Evolutionary conservation across 2,888 invertebrate genomes (phyloP), one percentile per base, ranked within the genome.

Genomic region (Drosophila cracens): DNA sequence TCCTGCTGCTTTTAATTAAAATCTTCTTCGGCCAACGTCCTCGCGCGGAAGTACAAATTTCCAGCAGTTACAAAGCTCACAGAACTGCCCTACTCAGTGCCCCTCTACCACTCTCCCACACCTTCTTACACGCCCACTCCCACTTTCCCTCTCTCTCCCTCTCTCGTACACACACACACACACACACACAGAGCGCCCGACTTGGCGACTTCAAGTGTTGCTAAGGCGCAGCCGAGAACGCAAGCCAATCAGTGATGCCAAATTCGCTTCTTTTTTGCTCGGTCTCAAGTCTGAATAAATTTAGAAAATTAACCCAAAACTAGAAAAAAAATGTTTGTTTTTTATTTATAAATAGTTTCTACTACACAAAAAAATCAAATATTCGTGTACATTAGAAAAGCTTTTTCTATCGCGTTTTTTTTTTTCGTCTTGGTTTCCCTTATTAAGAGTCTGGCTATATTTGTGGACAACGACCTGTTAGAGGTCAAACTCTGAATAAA

Each of bases 1-100:
- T 87, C 90, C 90, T 79, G 86, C 86, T 88, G 86, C 86, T 88
- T 87, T 88, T 88, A 87, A 87, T 87, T 87, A 90, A 87, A 87
- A 88, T 88, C 85, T 89, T 89, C 72, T 69, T 69, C 61, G 72
- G 60, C 31, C 67, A 62, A 65, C 71, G 74, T 53, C 61, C 65
- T 52, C 72, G 66, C 72, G 67, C 87, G 90, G 90, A 89, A 82
- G 85, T 87, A 82, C 83, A 84, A 87, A 89, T 89, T 89, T 83
- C 76, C 86, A 71, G 78, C 63, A 70, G 70, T 74, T 83, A 76
- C 71, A 84, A 86, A 89, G 74, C 74, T 68, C 74, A 68, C 58
- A 73, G 71, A 79, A 67, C 43, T 76, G 69, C 68, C 58, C 73
- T 54, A 58, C 43, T 62, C 33, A 25, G 13, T 7, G 21, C 27